phyloP scores from a whole-genome alignment of 2,888 invertebrate species.

The Tridacna crocea region DNA sequence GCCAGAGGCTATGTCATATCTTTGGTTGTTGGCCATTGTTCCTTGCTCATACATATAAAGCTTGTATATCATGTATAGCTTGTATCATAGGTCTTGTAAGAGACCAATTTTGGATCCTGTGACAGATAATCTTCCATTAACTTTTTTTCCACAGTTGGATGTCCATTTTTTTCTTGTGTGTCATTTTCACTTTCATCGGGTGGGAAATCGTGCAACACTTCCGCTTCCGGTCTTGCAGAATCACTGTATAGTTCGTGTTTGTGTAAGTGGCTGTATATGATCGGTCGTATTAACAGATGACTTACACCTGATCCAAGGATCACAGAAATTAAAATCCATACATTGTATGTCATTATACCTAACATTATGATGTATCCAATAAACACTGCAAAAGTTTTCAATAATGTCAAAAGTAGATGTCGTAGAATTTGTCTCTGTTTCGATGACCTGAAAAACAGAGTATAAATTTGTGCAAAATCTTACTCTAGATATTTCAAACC shows the following conservation, averaged over 20 bases:
- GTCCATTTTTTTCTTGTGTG: background rate
- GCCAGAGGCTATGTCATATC: no score
- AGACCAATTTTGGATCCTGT: background rate
- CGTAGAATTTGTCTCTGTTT: background rate
- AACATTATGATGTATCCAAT: constrained; percentile 17
- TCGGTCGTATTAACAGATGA: constrained; percentile 1
- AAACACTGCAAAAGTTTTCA: constrained; percentile 5
- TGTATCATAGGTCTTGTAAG: background rate
- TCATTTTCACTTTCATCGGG: background rate
- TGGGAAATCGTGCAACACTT: constrained; percentile 12
- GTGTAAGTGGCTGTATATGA: background rate
- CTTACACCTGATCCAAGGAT: constrained; percentile 20
- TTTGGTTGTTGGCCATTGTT: no score
- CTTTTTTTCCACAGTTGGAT: background rate
- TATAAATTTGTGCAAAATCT: no score
- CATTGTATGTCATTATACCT: constrained; percentile 20
- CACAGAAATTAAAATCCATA: constrained; percentile 16
- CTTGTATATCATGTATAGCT: background rate
- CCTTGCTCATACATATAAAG: no score
- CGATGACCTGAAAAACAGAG: background rate
- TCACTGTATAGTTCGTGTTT: background rate
- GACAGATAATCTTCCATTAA: background rate
- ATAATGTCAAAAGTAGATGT: constrained; percentile 2
- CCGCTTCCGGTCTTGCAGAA: background rate
- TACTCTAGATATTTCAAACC: no score